Base-by-base conservation (phyloP, 2,888 invertebrate species). In the Epinotia demarniana region DNA sequence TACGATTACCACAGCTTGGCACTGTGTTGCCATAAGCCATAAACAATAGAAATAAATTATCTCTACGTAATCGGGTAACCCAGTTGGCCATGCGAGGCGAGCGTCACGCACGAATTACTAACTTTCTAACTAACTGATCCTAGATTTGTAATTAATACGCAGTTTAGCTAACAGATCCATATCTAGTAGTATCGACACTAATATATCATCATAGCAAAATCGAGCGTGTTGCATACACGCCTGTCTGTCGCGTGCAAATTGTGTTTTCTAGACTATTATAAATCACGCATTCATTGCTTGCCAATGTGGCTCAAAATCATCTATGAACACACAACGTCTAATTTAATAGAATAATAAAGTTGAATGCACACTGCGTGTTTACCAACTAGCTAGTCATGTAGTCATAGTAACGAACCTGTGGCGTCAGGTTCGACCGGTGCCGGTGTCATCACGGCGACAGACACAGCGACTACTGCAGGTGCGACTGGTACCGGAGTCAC, bases 401-500 rank as follows among this genome's bases (percentile, higher is more conserved):
- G 16, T 53, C 53, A 60, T 60, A 9, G 43, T 76, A 80, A 84
- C 84, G 77, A 84, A 90, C 90, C 91, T 87, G 90, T 77, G 64
- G 83, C 80, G 80, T 89, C 89, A 39, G 88, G 77, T 76, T 82
- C 82, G 64, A 85, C 79, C 79, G 76, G 61, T 43, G 72, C 60
- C 1, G 76, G 46, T 49, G 69, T 67, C 6, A 75, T 71, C 3
- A 74, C 78, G n/a, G 76, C 58, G 11, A 77, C 74, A 18, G 77
- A 72, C 12, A 73, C 74, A 33, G 79, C 55, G 12, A 68, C 66
- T 49, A 46, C 49, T 1, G 27, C 49, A 2, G 64, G 64, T 11
- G 62, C 43, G 11, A 82, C 80, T 75, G 85, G 77, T 73, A 82
- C 82, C 73, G 83, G 77, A 53, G 85, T 77, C 73, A 81, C 64